phyloP scores from a whole-genome alignment of 2,113 vertebrate species.

The Dromas ardeola region DNA sequence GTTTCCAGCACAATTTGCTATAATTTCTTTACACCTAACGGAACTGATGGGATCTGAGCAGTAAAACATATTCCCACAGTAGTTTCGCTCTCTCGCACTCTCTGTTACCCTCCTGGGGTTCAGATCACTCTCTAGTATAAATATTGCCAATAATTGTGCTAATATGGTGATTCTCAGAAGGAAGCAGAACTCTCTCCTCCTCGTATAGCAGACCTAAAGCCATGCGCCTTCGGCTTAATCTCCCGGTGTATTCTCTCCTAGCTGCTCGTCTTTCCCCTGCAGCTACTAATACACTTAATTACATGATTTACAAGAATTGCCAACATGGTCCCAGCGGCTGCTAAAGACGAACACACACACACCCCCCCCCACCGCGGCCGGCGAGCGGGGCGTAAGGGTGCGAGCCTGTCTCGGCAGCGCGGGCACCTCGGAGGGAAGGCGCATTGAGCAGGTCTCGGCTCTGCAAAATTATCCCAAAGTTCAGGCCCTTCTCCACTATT shows the following conservation, averaged over 20 bases:
- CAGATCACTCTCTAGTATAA: slow-evolving; percentile 2
- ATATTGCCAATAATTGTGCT: slow-evolving; percentile 38
- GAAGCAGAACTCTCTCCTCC: not conserved
- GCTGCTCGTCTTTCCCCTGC: not conserved
- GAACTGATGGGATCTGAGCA: slow-evolving; percentile 32
- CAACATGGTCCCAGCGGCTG: not conserved
- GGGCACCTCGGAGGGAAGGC: not conserved
- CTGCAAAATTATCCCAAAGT: not conserved
- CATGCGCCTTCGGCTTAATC: not conserved
- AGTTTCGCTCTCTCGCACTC: not conserved
- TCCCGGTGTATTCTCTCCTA: not conserved
- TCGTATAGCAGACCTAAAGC: not conserved
- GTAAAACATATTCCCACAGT: slow-evolving; percentile 13
- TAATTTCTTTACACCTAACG: slow-evolving; percentile 55
- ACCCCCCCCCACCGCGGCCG: not conserved
- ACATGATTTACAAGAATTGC: not conserved
- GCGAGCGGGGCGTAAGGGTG: not conserved
- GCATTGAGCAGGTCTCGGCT: not conserved
- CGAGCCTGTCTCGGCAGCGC: fast-evolving
- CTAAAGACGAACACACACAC: no score
- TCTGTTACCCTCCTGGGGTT: slow-evolving; percentile 33
- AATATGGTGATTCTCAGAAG: not conserved
- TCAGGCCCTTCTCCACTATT: not conserved
- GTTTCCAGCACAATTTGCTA: slow-evolving; percentile 50
- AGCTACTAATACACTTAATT: slow-evolving; percentile 20